Base-by-base conservation (phyloP, 2,113 vertebrate species). In the Guaruba guarouba region DNA sequence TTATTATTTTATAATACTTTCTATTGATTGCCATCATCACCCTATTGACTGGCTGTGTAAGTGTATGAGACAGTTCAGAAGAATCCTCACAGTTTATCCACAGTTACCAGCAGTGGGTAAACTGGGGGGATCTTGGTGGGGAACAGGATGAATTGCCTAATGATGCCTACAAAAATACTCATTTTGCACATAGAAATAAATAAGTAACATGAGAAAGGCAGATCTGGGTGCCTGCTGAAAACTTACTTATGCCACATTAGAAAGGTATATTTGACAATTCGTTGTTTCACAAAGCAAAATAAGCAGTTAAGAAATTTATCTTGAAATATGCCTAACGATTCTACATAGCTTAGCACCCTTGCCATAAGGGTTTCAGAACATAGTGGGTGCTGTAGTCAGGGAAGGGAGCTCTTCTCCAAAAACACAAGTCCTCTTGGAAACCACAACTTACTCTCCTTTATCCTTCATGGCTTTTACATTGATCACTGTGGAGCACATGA, bases 1-100 rank as follows among this genome's bases (percentile, higher is more conserved):
- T 94, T 41, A 66, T 81, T 55, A 78, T 93, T 96, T 86, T 68
- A 63, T 80, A 95, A 43, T 67, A 17, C 66, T 91, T 86, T 13
- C 41, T 57, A 59, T 83, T 14, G 59, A 91, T 88, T 92, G 70
- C 20, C 77, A 48, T 68, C 85, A 57, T 70, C 70, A 63, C 48
- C 48, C 41, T 37, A 10, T 55, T 24, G 90, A 79, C 88, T 77
- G 76, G 11, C 71, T 78, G n/a, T 44, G 79, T 4, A 17, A 48
- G 55, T 39, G 25, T 9, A 55, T 20, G 76, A 76, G 24, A 24
- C 31, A 66, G 63, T 4, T 46, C 37, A 23, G 82, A 35, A 67
- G 41, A 66, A 67, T 74, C 46, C 6, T 49, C 31, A 24, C 57
- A 59, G 57, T 59, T 24, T 35, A 35, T 23, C 14, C 22, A 24